Evolutionary conservation across 1,140 invertebrate genomes (phyloP).

Genomic region (Cotesia typhae): DNA sequence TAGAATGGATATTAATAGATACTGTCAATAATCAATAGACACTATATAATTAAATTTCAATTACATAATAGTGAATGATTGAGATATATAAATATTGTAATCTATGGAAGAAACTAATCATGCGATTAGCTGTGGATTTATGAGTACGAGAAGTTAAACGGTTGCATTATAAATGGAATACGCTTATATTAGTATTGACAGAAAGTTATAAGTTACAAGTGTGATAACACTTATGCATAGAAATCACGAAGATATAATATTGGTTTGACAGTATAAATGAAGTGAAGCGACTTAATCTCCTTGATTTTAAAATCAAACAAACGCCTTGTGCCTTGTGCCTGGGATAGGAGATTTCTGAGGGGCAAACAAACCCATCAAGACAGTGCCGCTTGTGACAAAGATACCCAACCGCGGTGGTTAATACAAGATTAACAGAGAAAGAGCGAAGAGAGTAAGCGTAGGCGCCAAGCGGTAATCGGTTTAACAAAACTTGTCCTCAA

Average conservation of each 20-base stretch:
- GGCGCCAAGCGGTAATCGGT: slow-evolving; percentile 32
- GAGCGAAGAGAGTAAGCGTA: slow-evolving; percentile 17
- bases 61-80: too few relatives aligned
- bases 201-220: too few relatives aligned
- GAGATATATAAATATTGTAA: neutral
- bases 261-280: neutral
- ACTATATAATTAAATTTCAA: too few relatives aligned
- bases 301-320: slow-evolving; percentile 41
- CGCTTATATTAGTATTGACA: too few relatives aligned
- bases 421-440: neutral
- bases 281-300: slow-evolving; percentile 31
- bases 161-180: too few relatives aligned
- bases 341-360: neutral
- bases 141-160: too few relatives aligned
- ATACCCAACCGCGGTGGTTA: neutral
- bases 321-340: neutral
- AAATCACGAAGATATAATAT: slow-evolving; percentile 27
- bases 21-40: too few relatives aligned
- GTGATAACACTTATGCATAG: neutral
- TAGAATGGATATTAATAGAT: too few relatives aligned
- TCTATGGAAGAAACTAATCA: too few relatives aligned
- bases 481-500: slow-evolving; percentile 39
- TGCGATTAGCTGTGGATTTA: too few relatives aligned
- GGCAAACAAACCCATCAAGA: slow-evolving; percentile 33
- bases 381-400: slow-evolving; percentile 5